These are phyloP conservation scores for Psilopogon haemacephalus DNA, from an alignment of 2,113 vertebrate species.

Conservation along the genomic window DNA sequence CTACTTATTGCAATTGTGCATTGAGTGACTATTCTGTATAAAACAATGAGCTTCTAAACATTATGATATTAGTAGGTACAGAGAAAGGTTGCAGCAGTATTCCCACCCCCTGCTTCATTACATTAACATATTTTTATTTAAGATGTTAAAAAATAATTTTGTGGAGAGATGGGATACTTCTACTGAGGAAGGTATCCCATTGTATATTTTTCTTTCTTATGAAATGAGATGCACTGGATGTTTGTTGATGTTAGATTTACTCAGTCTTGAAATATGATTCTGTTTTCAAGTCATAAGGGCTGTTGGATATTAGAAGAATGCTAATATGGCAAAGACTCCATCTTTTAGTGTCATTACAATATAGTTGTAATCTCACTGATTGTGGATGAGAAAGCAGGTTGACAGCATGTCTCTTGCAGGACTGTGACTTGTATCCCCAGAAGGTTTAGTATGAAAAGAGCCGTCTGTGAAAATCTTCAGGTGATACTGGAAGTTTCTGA, in stretches of 20 bases:
- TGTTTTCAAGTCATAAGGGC: not conserved
- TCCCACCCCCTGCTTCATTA: not conserved
- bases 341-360: not conserved
- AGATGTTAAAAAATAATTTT: not conserved
- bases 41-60: not conserved
- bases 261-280: not conserved
- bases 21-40: not conserved
- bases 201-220: not conserved
- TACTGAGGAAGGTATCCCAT: not conserved
- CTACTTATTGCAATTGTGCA: not conserved
- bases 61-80: not conserved
- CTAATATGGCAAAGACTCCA: not conserved
- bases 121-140: not conserved
- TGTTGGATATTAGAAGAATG: not conserved
- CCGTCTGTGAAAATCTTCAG: not conserved
- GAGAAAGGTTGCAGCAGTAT: not conserved
- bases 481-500: not conserved
- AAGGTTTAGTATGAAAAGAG: not conserved
- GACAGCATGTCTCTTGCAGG: not conserved
- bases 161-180: not conserved
- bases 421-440: not conserved
- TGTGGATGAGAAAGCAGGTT: not conserved
- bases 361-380: not conserved
- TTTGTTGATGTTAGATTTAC: not conserved
- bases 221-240: fast-evolving